These are phyloP conservation scores for Sebastes dallii DNA, from an alignment of 2,797 vertebrate genomes.

Conservation along the genomic window DNA sequence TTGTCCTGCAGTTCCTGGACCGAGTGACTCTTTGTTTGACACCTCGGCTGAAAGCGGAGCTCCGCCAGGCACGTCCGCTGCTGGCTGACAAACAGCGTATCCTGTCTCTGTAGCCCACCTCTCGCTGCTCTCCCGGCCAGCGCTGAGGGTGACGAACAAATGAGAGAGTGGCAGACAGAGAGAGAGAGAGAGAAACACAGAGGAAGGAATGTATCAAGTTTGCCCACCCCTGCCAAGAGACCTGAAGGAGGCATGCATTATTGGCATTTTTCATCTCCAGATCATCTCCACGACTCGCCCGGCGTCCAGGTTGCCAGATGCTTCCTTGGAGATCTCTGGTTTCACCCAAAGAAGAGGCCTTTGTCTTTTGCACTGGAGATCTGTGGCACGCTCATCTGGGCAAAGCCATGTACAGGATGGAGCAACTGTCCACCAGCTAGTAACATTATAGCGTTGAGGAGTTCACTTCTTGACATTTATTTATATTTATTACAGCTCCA, in stretches of 20 bases:
- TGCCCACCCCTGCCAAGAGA: slow-evolving; percentile 69
- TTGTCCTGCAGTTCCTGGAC: slow-evolving; percentile 74
- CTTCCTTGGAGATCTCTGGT: slow-evolving; percentile 69
- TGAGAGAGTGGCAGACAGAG: slow-evolving; percentile 45
- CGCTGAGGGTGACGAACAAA: slow-evolving; percentile 56
- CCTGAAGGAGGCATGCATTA: slow-evolving; percentile 67
- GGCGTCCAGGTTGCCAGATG: slow-evolving; percentile 74
- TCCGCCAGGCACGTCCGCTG: slow-evolving; percentile 66
- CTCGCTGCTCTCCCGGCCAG: slow-evolving; percentile 36
- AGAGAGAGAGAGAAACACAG: neutral
- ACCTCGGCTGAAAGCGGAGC: slow-evolving; percentile 77
- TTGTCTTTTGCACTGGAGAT: slow-evolving; percentile 65
- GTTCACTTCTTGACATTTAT: slow-evolving; percentile 51
- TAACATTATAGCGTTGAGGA: slow-evolving; percentile 58
- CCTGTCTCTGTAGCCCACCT: slow-evolving; percentile 65
- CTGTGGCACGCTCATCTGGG: slow-evolving; percentile 39
- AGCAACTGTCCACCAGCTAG: slow-evolving; percentile 32
- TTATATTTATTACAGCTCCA: slow-evolving; percentile 54
- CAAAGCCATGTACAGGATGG: slow-evolving; percentile 28
- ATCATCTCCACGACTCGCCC: slow-evolving; percentile 49
- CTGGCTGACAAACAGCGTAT: slow-evolving; percentile 73
- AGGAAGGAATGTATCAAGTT: slow-evolving; percentile 71
- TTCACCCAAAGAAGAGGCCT: slow-evolving; percentile 71
- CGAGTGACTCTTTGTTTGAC: slow-evolving; percentile 80
- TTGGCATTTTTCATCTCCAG: slow-evolving; percentile 77